Conservation (phyloP, 1,140 invertebrate species). For the Parasteatoda tepidariorum region DNA sequence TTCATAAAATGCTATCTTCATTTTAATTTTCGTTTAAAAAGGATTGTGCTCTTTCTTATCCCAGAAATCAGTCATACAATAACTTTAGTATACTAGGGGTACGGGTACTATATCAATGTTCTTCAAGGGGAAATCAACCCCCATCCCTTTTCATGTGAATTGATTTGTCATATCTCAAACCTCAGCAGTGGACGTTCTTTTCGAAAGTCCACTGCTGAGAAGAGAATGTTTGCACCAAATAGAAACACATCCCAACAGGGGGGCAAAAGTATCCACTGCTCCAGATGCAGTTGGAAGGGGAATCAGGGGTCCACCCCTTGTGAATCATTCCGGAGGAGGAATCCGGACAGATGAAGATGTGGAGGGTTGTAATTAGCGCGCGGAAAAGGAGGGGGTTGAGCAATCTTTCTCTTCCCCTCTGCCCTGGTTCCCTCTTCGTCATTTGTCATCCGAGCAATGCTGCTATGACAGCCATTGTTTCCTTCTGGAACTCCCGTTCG, state of each 20-base stretch:
- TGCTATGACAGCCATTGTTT: constrained; percentile 57
- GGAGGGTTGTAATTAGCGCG: constrained; percentile 47
- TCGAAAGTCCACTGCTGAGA: too few relatives aligned
- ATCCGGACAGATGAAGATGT: constrained; percentile 40
- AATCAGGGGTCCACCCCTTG: neutral
- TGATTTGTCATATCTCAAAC: too few relatives aligned
- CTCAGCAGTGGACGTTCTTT: too few relatives aligned
- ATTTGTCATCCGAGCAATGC: constrained; percentile 47
- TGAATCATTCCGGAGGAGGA: constrained; percentile 40
- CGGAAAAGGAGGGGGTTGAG: constrained; percentile 4
- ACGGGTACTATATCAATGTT: too few relatives aligned
- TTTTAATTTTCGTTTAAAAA: too few relatives aligned
- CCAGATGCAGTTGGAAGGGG: neutral
- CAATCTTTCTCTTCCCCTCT: neutral
- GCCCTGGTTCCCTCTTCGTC: constrained; percentile 1
- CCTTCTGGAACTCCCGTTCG: constrained; percentile 37
- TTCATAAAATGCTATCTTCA: too few relatives aligned
- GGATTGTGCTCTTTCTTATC: too few relatives aligned
- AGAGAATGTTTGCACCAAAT: neutral
- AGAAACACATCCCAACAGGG: constrained; percentile 3
- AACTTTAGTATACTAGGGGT: too few relatives aligned
- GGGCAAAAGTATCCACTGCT: constrained; percentile 15
- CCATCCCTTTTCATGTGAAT: too few relatives aligned
- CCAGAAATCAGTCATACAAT: too few relatives aligned
- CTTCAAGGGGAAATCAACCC: too few relatives aligned